Evolutionary conservation across 2,797 vertebrate species (phyloP), one percentile per base, ranked within the genome.

Genomic region (Microcaecilia unicolor): DNA sequence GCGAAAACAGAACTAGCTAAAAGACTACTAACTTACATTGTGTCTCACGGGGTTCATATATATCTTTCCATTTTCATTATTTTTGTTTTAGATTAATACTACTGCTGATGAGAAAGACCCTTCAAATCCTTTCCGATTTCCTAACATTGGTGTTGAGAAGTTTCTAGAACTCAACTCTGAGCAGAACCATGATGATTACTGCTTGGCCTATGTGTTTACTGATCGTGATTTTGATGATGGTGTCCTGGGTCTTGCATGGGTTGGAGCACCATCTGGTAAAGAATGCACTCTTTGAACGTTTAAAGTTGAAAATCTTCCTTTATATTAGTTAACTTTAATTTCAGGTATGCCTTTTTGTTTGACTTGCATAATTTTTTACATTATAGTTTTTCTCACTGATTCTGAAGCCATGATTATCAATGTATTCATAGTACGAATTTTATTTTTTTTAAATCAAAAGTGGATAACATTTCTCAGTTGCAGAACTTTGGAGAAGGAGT

Each of bases 101-200:
- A 98, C 95, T 5, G 61, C 7, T 28, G 92, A 93, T 27, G 93
- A 95, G 68, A 81, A 73, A 46, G 91, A 97, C 45, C 50, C 78
- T 42, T 79, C 89, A 55, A 98, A 98, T 80, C 95, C 95, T 3
- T 98, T 98, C 64, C 87, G 95, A 44, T 98, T 98, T 45, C 83
- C 92, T 24, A 98, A 98, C 61, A 98, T 98, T 28, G 95, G 95
- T 1, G 95, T 98, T 66, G 95, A 98, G 61, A 98, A 98, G 70
- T 98, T 98, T 59, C 74, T 98, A 60, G 95, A 98, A 55, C 76
- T 97, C 52, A 98, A 98, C 64, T 98, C 94, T 0, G 94, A 98
- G 52, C 93, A 98, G 83, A 98, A 98, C 72, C 94, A 98, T 2
- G 93, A 98, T 18, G 92, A 97, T 66, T 98, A 98, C 70, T 98